Base-by-base conservation (phyloP, 2,797 vertebrate genomes). In the Diplodus puntazzo region DNA sequence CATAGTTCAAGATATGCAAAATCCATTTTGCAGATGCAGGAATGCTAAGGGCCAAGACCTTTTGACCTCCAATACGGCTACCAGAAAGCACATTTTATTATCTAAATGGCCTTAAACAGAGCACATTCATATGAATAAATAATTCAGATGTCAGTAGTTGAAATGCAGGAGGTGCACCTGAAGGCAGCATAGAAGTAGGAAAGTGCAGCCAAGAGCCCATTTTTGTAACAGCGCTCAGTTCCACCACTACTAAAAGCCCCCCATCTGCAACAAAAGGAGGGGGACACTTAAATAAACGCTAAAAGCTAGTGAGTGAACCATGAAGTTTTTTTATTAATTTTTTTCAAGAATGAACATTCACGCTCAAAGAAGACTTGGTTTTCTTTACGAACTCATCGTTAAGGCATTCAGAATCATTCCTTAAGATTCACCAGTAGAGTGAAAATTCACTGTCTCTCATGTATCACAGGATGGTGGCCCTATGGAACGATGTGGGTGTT, bases 191-290 rank as follows among this genome's bases (percentile, higher is more conserved):
- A 10, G 49, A 46, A 34, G 49, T 14, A 63, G 52, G 9, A 17
- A 57, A 77, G 30, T 45, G 60, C 20, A 58, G 14, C 45, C 14
- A 10, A 23, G 46, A 65, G 46, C 20, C 11, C 11, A 4, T 70
- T 42, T 55, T 16, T 55, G 58, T 76, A 55, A n/a, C 12, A 69
- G 49, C 6, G 25, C 43, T 57, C 74, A 25, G 42, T 42, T 55
- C 13, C 65, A 76, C 4, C 20, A 46, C 25, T 14, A 30, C 18
- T 58, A 53, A 14, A 11, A 50, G 30, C 10, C 49, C 21, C 39
- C 48, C 39, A 67, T n/a, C 66, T 63, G 64, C 65, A 69, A 12
- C 34, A 34, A 34, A 50, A 61, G 34, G 3, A 25, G 11, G 6
- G 50, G n/a, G 12, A 12, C 16, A 17, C 5, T 25, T 63, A 25